These are phyloP conservation scores for Siphonodentalium dalli DNA, from an alignment of 2,888 invertebrate genomes.

Conservation along the genomic window DNA sequence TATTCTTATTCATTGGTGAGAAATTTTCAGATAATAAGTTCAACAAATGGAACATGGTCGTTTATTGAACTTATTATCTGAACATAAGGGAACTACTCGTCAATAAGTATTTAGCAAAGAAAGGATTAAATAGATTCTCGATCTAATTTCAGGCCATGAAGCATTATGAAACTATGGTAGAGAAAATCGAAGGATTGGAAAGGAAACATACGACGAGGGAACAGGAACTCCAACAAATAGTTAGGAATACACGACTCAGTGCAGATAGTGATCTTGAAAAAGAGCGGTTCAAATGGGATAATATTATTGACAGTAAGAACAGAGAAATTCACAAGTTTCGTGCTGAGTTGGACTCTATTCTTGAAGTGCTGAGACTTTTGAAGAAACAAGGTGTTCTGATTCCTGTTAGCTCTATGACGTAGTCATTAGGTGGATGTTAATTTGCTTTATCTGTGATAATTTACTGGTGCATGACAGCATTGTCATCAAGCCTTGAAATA, in stretches of 20 bases:
- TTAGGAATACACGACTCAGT: constrained; percentile 42
- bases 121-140: no score
- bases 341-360: constrained; percentile 61
- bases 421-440: no score
- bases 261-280: constrained; percentile 45
- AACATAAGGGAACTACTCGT: no score
- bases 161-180: constrained; percentile 58
- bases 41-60: no score
- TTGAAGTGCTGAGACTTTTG: constrained; percentile 56
- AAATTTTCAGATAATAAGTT: no score
- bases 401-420: constrained; percentile 36
- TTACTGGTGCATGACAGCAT: no score
- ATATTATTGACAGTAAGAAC: constrained; percentile 58
- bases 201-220: constrained; percentile 53
- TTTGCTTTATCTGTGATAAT: no score
- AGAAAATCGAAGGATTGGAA: constrained; percentile 58
- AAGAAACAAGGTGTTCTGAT: constrained; percentile 61
- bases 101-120: no score
- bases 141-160: constrained; percentile 56
- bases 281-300: constrained; percentile 56
- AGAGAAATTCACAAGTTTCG: constrained; percentile 60
- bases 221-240: constrained; percentile 52
- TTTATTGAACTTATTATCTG: no score
- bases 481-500: no score
- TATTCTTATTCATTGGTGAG: no score